These are phyloP conservation scores for Solenopsis invicta DNA, from an alignment of 1,140 invertebrate genomes.

Conservation along the genomic window DNA sequence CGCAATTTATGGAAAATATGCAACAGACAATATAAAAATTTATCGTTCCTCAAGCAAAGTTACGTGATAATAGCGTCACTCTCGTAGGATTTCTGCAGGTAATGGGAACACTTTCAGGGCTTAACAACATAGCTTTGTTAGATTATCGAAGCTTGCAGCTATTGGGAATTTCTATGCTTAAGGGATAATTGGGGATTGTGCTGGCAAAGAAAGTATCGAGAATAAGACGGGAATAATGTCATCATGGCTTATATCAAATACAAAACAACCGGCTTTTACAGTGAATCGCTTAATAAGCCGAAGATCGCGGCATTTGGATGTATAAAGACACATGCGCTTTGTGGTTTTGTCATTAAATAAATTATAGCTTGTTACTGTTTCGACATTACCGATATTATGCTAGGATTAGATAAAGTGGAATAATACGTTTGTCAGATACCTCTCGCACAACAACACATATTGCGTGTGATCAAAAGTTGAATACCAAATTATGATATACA, in stretches of 20 bases:
- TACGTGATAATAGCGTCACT: constrained; percentile 29
- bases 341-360: constrained; percentile 39
- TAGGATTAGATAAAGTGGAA: constrained; percentile 41
- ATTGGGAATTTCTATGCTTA: constrained; percentile 62
- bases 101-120: constrained; percentile 53
- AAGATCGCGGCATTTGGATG: neutral
- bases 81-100: constrained; percentile 48
- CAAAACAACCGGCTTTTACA: constrained; percentile 44
- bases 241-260: constrained; percentile 43
- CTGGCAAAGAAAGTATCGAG: constrained; percentile 46
- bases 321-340: constrained; percentile 15
- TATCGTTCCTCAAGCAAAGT: constrained; percentile 13
- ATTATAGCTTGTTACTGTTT: neutral
- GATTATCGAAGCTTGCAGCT: constrained; percentile 56
- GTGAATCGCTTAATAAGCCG: constrained; percentile 51
- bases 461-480: constrained; percentile 8
- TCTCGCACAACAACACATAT: neutral
- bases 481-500: neutral
- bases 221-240: constrained; percentile 45
- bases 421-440: neutral
- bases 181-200: constrained; percentile 56
- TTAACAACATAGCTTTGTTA: constrained; percentile 58
- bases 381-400: constrained; percentile 23
- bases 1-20: constrained; percentile 1
- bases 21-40: neutral